Base-by-base conservation (phyloP, 2,797 vertebrate species). In the Thripadectes ignobilis region DNA sequence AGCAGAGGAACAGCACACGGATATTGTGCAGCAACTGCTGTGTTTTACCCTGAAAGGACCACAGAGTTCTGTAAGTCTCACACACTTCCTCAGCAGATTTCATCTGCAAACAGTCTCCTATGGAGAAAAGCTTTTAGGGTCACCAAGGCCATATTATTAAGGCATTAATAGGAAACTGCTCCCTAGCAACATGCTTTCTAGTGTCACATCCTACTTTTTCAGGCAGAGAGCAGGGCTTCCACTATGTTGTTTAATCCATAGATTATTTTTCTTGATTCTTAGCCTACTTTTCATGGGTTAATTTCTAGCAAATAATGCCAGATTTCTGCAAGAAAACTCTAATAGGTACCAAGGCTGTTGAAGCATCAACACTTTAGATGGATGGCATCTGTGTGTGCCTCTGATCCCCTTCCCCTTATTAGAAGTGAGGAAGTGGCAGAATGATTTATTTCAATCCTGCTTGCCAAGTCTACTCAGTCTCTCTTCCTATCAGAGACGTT, bases 361-460 rank as follows among this genome's bases (percentile, higher is more conserved):
- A 89, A 75, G 39, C 2, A 0, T 55, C 89, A 82, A 76, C 24
- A 87, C 34, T 85, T 80, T 6, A 57, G 78, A 89, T 36, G 83
- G 81, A 54, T 87, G 87, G 71, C 81, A 80, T 91, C 91, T 85
- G 65, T 46, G 32, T 26, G 38, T 12, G 34, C 49, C 32, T 82
- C 79, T 89, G 41, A 93, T 83, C 21, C 43, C 45, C 19, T 48
- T 74, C 41, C 61, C 54, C 55, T 77, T 63, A 89, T 73, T 63
- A 58, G 48, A 76, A 61, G n/a, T 58, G 59, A 90, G 81, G 86
- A 75, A 66, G 29, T 48, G 19, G 63, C 74, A 89, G 71, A 74
- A 94, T 41, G 30, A 89, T 85, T 89, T 91, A 93, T 80, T 85
- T 89, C 84, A 94, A 52, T 71, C 55, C 32, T 67, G 71, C 36